A percentile compares a stretch with the other conserved stretches of the same genome.
These are phyloP conservation scores for Brenthis ino DNA, from an alignment of 2,888 invertebrate species.

Conservation along the genomic window DNA sequence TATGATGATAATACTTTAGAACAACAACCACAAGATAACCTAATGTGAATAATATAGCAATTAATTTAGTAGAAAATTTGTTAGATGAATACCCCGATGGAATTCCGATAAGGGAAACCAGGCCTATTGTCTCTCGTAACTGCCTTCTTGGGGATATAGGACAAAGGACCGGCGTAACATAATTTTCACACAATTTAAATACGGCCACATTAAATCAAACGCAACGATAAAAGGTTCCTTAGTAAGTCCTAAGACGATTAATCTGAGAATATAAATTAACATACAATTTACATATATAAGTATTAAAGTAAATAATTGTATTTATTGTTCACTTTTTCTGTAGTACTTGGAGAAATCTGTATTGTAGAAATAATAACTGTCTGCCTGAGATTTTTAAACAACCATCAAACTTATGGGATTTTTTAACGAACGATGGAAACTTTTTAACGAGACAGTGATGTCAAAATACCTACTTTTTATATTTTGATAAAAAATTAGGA, in stretches of 20 bases:
- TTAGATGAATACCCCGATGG: conserved; percentile 19
- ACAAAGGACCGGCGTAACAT: conserved; percentile 34
- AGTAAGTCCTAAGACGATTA: neutral
- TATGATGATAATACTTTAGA: neutral
- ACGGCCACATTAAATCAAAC: conserved; percentile 32
- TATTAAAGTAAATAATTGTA: no score
- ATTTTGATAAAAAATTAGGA: no score
- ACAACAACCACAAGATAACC: conserved; percentile 3
- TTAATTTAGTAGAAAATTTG: conserved; percentile 22
- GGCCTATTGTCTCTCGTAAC: conserved; percentile 21
- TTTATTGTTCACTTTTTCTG: no score
- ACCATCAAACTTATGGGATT: no score
- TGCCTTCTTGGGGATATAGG: conserved; percentile 21
- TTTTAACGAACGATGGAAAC: no score
- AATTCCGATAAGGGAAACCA: conserved; percentile 25
- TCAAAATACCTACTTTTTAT: no score
- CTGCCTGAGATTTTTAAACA: no score
- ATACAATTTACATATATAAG: neutral
- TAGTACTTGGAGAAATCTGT: no score
- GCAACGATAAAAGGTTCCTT: conserved; percentile 3
- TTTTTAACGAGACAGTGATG: no score
- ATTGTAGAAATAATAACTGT: no score
- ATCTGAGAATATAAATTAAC: conserved; percentile 2
- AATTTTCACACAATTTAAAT: conserved; percentile 35
- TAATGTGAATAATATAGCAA: conserved; percentile 9